phyloP scores from a whole-genome alignment of 2,888 invertebrate genomes.

The Tiliacea aurago region DNA sequence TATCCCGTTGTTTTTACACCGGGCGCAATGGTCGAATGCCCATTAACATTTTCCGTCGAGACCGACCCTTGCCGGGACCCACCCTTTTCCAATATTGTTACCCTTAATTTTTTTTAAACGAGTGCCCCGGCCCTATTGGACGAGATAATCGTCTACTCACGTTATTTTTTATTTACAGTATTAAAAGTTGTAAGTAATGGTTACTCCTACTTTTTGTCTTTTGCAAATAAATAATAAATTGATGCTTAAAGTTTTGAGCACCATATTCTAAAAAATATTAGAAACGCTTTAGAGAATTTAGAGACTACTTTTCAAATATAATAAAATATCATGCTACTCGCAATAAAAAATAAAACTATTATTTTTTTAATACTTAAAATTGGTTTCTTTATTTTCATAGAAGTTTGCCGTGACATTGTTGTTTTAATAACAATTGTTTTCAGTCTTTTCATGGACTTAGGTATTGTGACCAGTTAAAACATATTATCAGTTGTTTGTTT shows the following conservation, averaged over 20 bases:
- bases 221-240: not conserved
- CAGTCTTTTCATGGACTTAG: not conserved
- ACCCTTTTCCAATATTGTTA: slow-evolving; percentile 74
- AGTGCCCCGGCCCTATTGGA: slow-evolving; percentile 20
- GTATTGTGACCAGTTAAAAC: not conserved
- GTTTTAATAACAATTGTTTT: slow-evolving; percentile 6
- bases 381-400: not conserved
- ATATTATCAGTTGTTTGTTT: not conserved
- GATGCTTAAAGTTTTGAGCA: not conserved
- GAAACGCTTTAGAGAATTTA: not conserved
- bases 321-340: not conserved
- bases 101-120: slow-evolving; percentile 70
- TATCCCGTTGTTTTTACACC: slow-evolving; percentile 80
- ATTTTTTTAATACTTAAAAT: no score
- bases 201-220: not conserved
- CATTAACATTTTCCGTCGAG: slow-evolving; percentile 82
- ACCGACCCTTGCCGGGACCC: slow-evolving; percentile 68
- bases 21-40: slow-evolving; percentile 77
- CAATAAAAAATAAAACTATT: not conserved
- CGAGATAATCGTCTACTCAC: slow-evolving; percentile 56
- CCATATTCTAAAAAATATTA: not conserved
- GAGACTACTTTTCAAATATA: not conserved
- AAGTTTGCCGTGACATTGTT: not conserved
- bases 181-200: slow-evolving; percentile 43
- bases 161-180: slow-evolving; percentile 52